Percentiles rank a stretch among this genome's conserved stretches.
phyloP scores from a whole-genome alignment of 92 coral and sea anemone genomes.

The Anthopleura xanthogrammica region DNA sequence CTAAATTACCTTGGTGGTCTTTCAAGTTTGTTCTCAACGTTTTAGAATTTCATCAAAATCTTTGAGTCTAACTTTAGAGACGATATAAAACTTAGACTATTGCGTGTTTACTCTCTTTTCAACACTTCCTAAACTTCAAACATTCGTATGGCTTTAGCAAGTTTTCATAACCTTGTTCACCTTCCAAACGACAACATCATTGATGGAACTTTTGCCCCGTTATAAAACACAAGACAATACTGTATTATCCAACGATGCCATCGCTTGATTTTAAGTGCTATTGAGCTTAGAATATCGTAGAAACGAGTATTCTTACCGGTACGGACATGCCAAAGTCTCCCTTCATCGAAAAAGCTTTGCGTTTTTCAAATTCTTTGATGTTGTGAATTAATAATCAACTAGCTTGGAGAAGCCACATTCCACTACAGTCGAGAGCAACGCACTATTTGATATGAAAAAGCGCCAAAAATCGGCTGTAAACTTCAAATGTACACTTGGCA shows the following conservation, averaged over 20 bases:
- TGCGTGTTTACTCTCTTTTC: conserved; percentile 38
- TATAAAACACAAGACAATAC: neutral
- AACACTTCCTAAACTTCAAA: conserved; percentile 24
- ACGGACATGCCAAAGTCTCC: conserved; percentile 52
- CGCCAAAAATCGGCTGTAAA: conserved; percentile 15
- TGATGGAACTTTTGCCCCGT: neutral
- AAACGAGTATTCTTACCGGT: conserved; percentile 44
- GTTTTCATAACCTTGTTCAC: conserved; percentile 43
- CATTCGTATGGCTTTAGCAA: conserved; percentile 4
- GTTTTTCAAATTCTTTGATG: neutral
- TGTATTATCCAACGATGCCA: neutral
- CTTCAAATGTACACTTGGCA: neutral
- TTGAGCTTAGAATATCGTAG: neutral
- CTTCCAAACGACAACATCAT: conserved; percentile 21
- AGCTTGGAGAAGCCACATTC: conserved; percentile 28
- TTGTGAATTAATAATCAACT: conserved; percentile 21
- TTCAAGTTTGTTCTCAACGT: neutral
- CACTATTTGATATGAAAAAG: conserved; percentile 16
- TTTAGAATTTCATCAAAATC: neutral
- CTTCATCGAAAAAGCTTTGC: conserved; percentile 21
- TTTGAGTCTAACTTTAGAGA: neutral
- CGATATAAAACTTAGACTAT: neutral
- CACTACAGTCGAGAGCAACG: conserved; percentile 14
- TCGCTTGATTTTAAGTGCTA: neutral
- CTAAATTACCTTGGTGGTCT: neutral